Percentiles rank a stretch among this genome's conserved stretches.
phyloP scores from a whole-genome alignment of 64 coral and sea anemone species.

The Montipora capricornis region DNA sequence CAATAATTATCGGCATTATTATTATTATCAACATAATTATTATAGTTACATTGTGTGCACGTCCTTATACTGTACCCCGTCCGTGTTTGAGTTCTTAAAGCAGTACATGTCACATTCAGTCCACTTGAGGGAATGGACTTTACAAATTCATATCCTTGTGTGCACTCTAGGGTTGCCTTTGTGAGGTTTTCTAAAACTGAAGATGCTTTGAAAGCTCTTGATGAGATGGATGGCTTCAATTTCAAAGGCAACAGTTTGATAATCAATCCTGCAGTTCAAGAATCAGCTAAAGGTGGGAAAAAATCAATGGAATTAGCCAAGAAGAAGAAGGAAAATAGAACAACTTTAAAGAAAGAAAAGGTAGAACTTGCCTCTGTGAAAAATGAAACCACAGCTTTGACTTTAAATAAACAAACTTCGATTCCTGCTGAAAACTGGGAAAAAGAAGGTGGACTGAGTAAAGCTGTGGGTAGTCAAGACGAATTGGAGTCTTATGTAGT shows the following conservation, averaged over 20 bases:
- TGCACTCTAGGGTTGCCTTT: slow-evolving; percentile 39
- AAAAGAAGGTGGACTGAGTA: background rate
- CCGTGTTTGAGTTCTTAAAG: no score
- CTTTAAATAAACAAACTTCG: background rate
- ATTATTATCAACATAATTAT: no score
- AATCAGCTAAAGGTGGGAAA: background rate
- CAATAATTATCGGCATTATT: no score
- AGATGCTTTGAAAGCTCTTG: slow-evolving; percentile 42
- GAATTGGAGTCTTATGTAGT: background rate
- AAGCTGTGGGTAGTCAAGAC: background rate
- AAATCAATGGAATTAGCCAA: background rate
- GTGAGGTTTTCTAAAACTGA: slow-evolving; percentile 28
- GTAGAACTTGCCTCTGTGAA: background rate
- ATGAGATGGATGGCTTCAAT: slow-evolving; percentile 43
- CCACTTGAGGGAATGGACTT: no score
- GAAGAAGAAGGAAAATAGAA: background rate
- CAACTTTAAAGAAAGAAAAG: background rate
- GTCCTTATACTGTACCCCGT: no score
- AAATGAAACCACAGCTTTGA: background rate
- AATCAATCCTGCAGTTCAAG: slow-evolving; percentile 15
- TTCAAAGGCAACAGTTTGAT: slow-evolving; percentile 30
- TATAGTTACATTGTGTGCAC: no score
- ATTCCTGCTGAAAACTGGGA: background rate
- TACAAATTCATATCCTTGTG: no score
- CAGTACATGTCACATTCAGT: no score